Evolutionary conservation across 2,888 invertebrate genomes (phyloP).

Genomic region (Thyatira batis): DNA sequence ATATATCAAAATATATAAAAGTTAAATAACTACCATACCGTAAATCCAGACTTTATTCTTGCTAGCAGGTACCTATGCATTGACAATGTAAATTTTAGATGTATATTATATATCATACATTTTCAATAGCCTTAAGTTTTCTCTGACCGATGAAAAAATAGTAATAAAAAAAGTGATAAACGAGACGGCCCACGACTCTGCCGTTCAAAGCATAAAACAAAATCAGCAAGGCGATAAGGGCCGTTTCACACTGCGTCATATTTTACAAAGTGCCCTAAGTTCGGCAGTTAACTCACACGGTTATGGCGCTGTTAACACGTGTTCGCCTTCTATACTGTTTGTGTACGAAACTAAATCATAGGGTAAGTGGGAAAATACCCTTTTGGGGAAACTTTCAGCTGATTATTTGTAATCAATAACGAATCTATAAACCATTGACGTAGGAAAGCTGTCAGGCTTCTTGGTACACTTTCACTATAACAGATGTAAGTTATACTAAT

Average conservation of each 20-base stretch:
- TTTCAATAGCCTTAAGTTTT: background rate
- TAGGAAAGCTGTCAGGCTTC: constrained; percentile 40
- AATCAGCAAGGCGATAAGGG: constrained; percentile 65
- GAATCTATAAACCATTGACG: constrained; percentile 52
- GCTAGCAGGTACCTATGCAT: too few relatives aligned
- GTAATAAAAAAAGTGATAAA: constrained; percentile 4
- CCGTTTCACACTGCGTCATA: constrained; percentile 72
- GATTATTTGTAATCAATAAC: constrained; percentile 39
- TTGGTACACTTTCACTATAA: too few relatives aligned
- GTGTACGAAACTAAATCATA: constrained; percentile 64
- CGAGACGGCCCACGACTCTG: constrained; percentile 10
- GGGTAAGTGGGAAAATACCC: constrained; percentile 47
- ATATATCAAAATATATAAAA: too few relatives aligned
- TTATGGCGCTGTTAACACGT: constrained; percentile 80
- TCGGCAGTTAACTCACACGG: constrained; percentile 75
- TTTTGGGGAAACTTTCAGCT: constrained; percentile 25
- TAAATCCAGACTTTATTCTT: too few relatives aligned
- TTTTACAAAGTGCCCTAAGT: constrained; percentile 79
- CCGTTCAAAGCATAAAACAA: constrained; percentile 44
- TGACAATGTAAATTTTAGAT: too few relatives aligned
- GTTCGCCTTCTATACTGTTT: constrained; percentile 72
- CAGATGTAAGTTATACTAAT: too few relatives aligned
- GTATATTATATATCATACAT: too few relatives aligned
- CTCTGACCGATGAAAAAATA: background rate
- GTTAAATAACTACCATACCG: too few relatives aligned